Base-by-base conservation (phyloP, 2,888 invertebrate species). In the Euspilapteryx auroguttella region DNA sequence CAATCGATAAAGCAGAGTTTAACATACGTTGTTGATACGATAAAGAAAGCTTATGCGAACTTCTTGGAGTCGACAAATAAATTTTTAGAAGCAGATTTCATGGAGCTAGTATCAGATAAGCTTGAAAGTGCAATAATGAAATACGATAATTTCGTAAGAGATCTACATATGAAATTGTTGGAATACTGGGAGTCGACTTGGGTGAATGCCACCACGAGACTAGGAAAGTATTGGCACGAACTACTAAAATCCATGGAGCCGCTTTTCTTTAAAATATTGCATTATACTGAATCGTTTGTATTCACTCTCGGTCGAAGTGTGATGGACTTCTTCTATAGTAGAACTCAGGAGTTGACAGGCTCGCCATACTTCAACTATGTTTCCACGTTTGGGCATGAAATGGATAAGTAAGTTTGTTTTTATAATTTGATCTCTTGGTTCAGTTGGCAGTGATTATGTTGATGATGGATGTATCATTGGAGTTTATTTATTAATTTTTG, bases 301-400 rank as follows among this genome's bases (percentile, higher is more conserved):
- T 88, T 88, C 79, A 81, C 85, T 26, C 79, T 88, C 0, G 84
- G 87, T 56, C 84, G 83, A 38, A 86, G 88, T 33, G 63, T 89
- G 7, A 80, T 71, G 78, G 88, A 90, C 45, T 92, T 90, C 54
- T 79, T 92, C 39, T 89, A 91, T 41, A 83, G 87, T 32, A 80
- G 89, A 3, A 85, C 86, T 26, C 86, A 85, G 34, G 90, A 91
- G 48, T 58, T 93, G 34, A 84, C 89, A 1, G 85, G 85, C 28
- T 88, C 89, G 1, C 87, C 88, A 0, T 91, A 90, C 43, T 92
- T 89, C 47, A 85, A 85, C 39, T 85, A 86, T 41, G 85, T 91
- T 8, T 81, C 87, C 2, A 85, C 87, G 32, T 84, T 92, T 40
- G 87, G 89, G 0, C 87, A 87, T 40, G 89, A 92, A 47, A 65